Percentiles rank a stretch among this genome's conserved stretches.
phyloP scores from a whole-genome alignment of 1,140 invertebrate species.

The Apocrypta bakeri region DNA sequence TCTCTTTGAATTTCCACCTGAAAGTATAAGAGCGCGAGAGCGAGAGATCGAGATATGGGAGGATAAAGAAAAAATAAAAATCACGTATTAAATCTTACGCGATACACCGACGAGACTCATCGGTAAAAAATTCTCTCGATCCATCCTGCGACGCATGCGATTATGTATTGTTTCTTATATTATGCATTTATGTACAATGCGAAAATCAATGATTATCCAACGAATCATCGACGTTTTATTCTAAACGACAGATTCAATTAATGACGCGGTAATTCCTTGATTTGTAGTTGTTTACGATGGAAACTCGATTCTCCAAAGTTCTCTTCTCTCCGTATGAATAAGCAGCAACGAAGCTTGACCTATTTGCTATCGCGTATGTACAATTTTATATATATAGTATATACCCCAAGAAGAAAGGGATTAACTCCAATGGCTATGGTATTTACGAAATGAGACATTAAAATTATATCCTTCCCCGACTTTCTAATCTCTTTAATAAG shows the following conservation, averaged over 20 bases:
- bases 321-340: too few species aligned
- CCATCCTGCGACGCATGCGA: background rate
- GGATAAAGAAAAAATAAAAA: background rate
- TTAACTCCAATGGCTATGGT: background rate
- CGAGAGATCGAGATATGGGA: background rate
- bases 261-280: background rate
- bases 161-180: slow-evolving; percentile 3
- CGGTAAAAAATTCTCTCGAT: background rate
- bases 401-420: background rate
- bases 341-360: too few species aligned
- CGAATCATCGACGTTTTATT: background rate
- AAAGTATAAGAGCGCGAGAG: too few species aligned
- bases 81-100: background rate
- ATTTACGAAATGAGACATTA: background rate
- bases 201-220: background rate
- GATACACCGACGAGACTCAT: background rate
- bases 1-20: slow-evolving; percentile 2
- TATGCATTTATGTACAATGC: background rate
- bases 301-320: too few species aligned
- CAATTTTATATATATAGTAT: too few species aligned
- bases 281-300: background rate
- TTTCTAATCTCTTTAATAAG: background rate
- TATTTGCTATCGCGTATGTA: too few species aligned
- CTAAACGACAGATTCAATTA: background rate
- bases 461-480: background rate